phyloP scores from a whole-genome alignment of 2,113 vertebrate genomes.

The Asarcornis scutulata region DNA sequence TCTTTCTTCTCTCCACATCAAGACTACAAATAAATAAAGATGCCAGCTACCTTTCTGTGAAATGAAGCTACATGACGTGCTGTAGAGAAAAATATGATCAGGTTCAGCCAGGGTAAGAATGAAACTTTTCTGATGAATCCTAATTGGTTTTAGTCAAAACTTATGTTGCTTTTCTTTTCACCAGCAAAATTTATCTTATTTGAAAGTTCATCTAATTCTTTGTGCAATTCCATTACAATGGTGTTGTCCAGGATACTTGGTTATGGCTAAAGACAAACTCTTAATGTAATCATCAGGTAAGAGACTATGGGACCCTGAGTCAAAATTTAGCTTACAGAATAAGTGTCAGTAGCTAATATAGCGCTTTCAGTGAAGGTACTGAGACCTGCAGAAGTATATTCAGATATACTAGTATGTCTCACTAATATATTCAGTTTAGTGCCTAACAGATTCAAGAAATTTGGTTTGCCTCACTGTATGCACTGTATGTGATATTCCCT shows the following conservation, averaged over 20 bases:
- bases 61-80: not conserved
- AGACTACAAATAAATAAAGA: not conserved
- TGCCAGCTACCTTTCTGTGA: not conserved
- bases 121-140: not conserved
- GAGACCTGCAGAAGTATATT: not conserved
- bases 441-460: not conserved
- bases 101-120: not conserved
- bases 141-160: not conserved
- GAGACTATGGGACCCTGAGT: not conserved
- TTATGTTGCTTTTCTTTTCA: not conserved
- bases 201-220: not conserved
- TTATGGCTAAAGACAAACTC: not conserved
- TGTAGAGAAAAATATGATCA: not conserved
- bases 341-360: not conserved
- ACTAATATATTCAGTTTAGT: not conserved
- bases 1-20: not conserved
- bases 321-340: not conserved
- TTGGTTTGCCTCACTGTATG: not conserved
- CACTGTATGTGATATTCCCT: not conserved
- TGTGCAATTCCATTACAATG: not conserved
- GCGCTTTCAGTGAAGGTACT: not conserved
- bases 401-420: not conserved
- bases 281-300: not conserved
- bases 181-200: not conserved
- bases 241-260: not conserved